These are phyloP conservation scores for Leptobrachium ailaonicum DNA, from an alignment of 2,113 vertebrate species.

Conservation along the genomic window DNA sequence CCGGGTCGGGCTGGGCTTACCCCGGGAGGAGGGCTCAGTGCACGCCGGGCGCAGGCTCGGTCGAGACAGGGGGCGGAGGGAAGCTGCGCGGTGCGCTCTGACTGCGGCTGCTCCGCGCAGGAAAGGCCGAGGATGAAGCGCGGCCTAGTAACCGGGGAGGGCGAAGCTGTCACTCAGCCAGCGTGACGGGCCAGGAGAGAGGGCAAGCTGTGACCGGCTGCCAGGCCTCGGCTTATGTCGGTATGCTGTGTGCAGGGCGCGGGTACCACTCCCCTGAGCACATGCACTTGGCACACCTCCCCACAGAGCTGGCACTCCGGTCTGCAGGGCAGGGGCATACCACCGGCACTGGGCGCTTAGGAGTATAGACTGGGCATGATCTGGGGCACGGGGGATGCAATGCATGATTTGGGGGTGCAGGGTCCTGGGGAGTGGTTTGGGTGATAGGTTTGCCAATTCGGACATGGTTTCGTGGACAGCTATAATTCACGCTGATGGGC, in stretches of 20 bases:
- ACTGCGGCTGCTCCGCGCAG: background rate
- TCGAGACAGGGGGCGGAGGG: background rate
- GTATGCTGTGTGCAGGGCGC: background rate
- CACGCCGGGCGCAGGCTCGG: background rate
- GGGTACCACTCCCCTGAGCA: background rate
- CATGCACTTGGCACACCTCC: background rate
- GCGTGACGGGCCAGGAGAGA: background rate
- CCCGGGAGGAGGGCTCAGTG: background rate
- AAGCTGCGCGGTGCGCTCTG: background rate
- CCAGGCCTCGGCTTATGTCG: background rate
- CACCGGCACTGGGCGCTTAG: no score
- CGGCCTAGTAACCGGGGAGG: slow-evolving; percentile 3
- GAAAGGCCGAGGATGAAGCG: slow-evolving; percentile 13
- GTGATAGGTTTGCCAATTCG: no score
- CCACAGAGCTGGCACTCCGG: background rate
- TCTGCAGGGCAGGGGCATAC: background rate
- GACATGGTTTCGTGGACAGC: no score
- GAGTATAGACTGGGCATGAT: no score
- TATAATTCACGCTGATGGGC: no score
- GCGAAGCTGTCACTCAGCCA: background rate
- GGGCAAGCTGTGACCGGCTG: background rate
- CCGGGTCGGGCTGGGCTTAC: background rate
- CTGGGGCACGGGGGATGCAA: no score
- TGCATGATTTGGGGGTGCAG: no score
- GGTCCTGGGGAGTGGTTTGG: no score